Evolutionary conservation across 1,140 invertebrate genomes (phyloP).

Genomic region (Hypsibius dujardini): DNA sequence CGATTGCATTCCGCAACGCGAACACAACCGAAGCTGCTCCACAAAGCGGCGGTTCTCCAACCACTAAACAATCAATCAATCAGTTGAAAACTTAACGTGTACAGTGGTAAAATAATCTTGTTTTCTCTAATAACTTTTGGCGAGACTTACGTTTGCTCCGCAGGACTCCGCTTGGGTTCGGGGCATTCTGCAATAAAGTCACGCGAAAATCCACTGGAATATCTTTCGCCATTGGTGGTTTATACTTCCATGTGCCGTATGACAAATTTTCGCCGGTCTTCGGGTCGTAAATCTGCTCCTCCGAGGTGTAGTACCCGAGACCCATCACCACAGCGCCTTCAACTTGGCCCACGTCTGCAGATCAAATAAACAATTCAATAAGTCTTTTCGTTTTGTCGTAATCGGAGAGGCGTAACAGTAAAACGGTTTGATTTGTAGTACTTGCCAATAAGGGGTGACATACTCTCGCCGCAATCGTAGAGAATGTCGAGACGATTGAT

Average conservation of each 20-base stretch:
- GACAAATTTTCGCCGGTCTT: constrained; percentile 49
- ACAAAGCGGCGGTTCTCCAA: constrained; percentile 32
- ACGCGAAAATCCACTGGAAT: constrained; percentile 66
- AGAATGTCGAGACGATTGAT: neutral
- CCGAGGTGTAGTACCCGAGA: constrained; percentile 56
- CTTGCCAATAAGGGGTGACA: constrained; percentile 4
- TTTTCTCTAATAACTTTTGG: neutral
- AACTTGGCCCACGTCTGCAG: constrained; percentile 55
- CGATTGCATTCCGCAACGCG: constrained; percentile 28
- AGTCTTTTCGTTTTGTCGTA: too few relatives aligned
- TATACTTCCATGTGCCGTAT: constrained; percentile 58
- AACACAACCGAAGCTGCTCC: constrained; percentile 29
- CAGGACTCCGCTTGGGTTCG: constrained; percentile 50
- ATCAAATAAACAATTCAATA: neutral
- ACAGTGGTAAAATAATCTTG: too few relatives aligned
- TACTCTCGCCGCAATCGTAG: neutral
- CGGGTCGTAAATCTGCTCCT: constrained; percentile 49
- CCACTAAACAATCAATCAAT: constrained; percentile 25
- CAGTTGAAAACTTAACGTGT: neutral
- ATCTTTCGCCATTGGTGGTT: constrained; percentile 59
- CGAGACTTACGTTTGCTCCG: constrained; percentile 51
- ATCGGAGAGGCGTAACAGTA: too few relatives aligned
- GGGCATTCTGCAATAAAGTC: constrained; percentile 47
- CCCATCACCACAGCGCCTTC: constrained; percentile 76
- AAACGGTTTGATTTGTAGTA: neutral